Base-by-base conservation (phyloP, 2,888 invertebrate genomes). In the Amitus sp. region DNA sequence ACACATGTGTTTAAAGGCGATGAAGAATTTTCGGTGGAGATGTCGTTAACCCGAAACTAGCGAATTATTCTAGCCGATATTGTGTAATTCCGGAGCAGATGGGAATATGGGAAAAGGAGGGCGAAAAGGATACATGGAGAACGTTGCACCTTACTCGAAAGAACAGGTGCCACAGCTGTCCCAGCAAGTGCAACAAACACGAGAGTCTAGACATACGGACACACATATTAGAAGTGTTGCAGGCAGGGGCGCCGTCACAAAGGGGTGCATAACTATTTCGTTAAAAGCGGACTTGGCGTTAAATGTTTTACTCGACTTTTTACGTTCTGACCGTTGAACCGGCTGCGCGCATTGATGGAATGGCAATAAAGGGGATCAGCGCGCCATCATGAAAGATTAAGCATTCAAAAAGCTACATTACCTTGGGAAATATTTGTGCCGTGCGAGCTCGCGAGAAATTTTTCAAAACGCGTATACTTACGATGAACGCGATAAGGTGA, bases 91-190 rank as follows among this genome's bases (percentile, higher is more conserved):
- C 2, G 15, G 62, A 61, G 64, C 64, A 63, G 65, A 69, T 56
- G 67, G 56, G 61, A 64, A 30, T 58, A 34, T 42, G 47, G 18
- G 33, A 9, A 49, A 52, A 39, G 33, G 59, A 28, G 45, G 20
- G 47, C 37, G 23, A 30, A 45, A 65, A 62, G 66, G 60, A 62
- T 63, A 57, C 49, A 57, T 15, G 37, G 52, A 67, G 66, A 72
- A 72, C 72, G 73, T 73, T 77, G 74, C 75, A 78, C 78, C 78
- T 78, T 77, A 77, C 74, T 66, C 54, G 68, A 60, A 67, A 68
- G 59, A 78, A 78, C 78, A 78, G 79, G 79, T 79, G 79, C 73
- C 70, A 69, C 77, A 77, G 76, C 76, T 78, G 78, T 76, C 73
- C 66, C 71, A 70, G 70, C 75, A 75, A 74, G 74, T 73, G 75